Percentiles rank a stretch among this genome's conserved stretches.
phyloP scores from a whole-genome alignment of 2,888 invertebrate genomes.

The Yponomeuta malinellus region DNA sequence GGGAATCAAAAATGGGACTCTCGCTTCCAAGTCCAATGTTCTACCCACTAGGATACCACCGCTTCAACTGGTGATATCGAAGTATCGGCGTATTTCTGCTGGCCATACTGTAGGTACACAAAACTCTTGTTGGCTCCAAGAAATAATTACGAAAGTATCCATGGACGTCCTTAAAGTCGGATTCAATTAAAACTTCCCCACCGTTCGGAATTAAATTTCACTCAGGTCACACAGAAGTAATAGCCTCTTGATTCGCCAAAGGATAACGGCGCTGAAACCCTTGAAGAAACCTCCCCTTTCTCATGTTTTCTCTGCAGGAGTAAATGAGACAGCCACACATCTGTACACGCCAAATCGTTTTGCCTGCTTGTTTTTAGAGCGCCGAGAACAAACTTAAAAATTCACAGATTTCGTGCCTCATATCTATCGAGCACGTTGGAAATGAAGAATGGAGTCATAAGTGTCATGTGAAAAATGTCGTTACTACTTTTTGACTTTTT shows the following conservation, averaged over 20 bases:
- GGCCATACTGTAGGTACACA: constrained; percentile 13
- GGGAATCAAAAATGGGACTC: no score
- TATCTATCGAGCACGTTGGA: no score
- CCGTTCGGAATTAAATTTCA: constrained; percentile 30
- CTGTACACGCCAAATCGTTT: not conserved
- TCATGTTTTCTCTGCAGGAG: not conserved
- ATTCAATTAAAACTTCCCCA: constrained; percentile 53
- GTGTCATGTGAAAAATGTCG: no score
- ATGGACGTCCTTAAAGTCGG: constrained; percentile 33
- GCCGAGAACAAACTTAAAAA: no score
- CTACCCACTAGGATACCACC: no score
- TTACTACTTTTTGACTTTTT: no score
- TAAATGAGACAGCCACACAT: not conserved
- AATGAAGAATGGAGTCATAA: no score
- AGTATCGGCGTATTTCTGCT: no score
- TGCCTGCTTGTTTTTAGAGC: no score
- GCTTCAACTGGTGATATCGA: no score
- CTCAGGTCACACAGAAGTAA: constrained; percentile 21
- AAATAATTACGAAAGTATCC: constrained; percentile 48
- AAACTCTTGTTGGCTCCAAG: constrained; percentile 25
- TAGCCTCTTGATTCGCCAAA: constrained; percentile 6
- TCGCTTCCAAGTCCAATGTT: no score
- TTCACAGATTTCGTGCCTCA: no score
- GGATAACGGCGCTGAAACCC: not conserved
- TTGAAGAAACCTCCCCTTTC: not conserved